These are phyloP conservation scores for Elachura formosa DNA, from an alignment of 2,113 vertebrate species.

Conservation along the genomic window DNA sequence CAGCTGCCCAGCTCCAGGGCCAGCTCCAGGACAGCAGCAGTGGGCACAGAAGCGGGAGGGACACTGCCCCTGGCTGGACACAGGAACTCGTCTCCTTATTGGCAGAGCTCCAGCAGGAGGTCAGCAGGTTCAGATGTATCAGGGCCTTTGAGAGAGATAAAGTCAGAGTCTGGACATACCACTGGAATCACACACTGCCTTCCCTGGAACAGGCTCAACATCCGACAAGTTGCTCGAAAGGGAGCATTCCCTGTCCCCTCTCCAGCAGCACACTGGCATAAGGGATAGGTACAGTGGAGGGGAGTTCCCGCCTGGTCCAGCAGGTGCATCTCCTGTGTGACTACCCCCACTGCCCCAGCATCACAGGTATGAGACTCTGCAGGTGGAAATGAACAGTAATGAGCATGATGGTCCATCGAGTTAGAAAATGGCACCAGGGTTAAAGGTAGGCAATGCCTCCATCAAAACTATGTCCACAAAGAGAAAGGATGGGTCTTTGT, in stretches of 20 bases:
- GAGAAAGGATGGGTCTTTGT: neutral
- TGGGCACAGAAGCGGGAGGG: fast-evolving
- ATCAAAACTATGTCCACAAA: neutral
- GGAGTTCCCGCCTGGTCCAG: neutral
- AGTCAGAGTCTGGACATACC: neutral
- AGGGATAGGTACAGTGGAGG: neutral
- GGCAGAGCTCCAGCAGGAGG: neutral
- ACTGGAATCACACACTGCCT: neutral
- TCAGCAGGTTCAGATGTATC: no score
- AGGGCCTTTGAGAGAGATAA: neutral
- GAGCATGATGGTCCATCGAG: neutral
- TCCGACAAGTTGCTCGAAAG: neutral
- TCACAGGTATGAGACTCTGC: fast-evolving
- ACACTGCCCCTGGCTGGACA: neutral
- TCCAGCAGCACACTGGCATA: no score
- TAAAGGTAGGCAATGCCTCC: neutral
- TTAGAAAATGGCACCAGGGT: neutral
- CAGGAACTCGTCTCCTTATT: neutral
- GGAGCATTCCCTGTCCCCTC: no score
- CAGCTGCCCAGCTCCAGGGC: neutral
- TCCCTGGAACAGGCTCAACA: no score
- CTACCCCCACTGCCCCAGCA: fast-evolving
- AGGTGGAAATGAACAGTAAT: neutral
- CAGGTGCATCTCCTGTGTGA: fast-evolving
- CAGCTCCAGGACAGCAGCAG: neutral